Evolutionary conservation across 92 coral and sea anemone genomes (phyloP).

Genomic region (Blastomussa wellsi): DNA sequence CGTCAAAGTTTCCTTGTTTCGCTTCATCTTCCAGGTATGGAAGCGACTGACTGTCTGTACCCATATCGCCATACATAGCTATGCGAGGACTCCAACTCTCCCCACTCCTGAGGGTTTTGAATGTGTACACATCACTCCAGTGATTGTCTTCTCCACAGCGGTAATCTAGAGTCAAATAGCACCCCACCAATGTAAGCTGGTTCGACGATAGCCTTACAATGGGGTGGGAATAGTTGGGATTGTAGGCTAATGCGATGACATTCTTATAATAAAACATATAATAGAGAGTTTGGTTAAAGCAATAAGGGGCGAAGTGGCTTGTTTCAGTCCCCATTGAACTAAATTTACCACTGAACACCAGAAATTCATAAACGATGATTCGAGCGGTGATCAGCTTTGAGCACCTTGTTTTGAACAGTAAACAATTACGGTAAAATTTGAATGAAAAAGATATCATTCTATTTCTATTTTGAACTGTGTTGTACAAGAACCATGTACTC

Average conservation of each 20-base stretch:
- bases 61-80: conserved; percentile 85
- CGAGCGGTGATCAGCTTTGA: no score
- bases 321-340: no score
- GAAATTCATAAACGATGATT: no score
- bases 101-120: conserved; percentile 66
- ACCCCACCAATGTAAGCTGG: background rate
- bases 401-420: no score
- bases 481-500: no score
- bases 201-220: background rate
- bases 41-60: conserved; percentile 73
- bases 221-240: background rate
- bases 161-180: conserved; percentile 55
- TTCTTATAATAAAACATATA: no score
- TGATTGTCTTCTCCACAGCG: conserved; percentile 85
- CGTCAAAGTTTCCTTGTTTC: conserved; percentile 71
- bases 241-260: no score
- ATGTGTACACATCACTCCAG: conserved; percentile 78
- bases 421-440: no score
- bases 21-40: conserved; percentile 70
- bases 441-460: no score
- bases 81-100: conserved; percentile 79
- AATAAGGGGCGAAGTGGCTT: background rate
- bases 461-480: no score
- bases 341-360: no score
- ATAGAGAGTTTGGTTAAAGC: background rate